These are phyloP conservation scores for Prunella himalayana DNA, from an alignment of 2,113 vertebrate species.

Conservation along the genomic window DNA sequence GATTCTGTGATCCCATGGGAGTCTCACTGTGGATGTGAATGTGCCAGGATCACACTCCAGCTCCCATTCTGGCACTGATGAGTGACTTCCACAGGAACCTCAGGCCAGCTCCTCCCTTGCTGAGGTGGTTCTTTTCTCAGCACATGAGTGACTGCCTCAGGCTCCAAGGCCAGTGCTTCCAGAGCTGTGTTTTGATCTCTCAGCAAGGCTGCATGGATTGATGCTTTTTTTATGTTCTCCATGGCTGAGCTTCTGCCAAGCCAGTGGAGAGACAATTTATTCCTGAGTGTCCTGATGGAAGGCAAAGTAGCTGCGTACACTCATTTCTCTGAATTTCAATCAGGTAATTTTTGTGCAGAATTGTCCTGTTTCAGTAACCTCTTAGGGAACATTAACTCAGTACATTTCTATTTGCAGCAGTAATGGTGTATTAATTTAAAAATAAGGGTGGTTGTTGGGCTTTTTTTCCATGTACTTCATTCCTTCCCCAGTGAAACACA, in stretches of 20 bases:
- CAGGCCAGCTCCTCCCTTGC: background rate
- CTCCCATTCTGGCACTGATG: background rate
- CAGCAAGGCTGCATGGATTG: background rate
- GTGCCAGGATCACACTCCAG: background rate
- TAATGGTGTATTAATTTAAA: constrained; percentile 9
- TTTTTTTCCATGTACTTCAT: background rate
- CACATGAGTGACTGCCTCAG: background rate
- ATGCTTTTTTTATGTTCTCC: background rate
- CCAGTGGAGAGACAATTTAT: background rate
- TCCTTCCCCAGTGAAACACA: background rate
- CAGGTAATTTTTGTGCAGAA: background rate
- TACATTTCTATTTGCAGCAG: background rate
- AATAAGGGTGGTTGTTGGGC: background rate
- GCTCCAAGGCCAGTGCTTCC: background rate
- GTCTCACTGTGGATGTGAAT: fast-evolving
- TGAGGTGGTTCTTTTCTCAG: background rate
- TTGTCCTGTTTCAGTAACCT: background rate
- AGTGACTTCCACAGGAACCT: background rate
- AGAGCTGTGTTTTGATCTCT: background rate
- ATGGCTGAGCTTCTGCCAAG: background rate
- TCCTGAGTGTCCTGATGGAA: background rate
- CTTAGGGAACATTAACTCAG: background rate
- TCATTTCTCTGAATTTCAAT: constrained; percentile 27
- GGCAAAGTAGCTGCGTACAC: background rate
- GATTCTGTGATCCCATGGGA: background rate